Percentiles rank a stretch among this genome's conserved stretches.
phyloP scores from a whole-genome alignment of 2,888 invertebrate species.

The Parascotia fuliginaria region DNA sequence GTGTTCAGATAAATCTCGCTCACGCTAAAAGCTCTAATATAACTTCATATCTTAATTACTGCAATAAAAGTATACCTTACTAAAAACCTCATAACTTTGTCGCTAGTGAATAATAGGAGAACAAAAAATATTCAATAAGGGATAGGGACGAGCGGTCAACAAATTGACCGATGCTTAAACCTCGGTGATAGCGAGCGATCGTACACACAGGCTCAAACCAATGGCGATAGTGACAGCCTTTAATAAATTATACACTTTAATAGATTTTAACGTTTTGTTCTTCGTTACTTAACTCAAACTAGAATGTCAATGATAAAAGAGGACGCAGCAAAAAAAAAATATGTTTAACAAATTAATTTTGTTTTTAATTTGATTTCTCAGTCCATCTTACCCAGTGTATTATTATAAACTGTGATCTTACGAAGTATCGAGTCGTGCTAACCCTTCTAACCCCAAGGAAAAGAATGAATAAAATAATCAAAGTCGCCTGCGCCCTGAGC shows the following conservation, averaged over 20 bases:
- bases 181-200: constrained; percentile 59
- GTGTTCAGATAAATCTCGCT: constrained; percentile 54
- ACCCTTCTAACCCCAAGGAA: constrained; percentile 59
- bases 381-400: constrained; percentile 46
- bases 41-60: constrained; percentile 80
- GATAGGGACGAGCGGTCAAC: constrained; percentile 64
- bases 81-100: constrained; percentile 76
- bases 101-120: constrained; percentile 68
- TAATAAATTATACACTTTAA: constrained; percentile 73
- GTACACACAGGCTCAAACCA: constrained; percentile 50
- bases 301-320: constrained; percentile 50
- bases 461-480: constrained; percentile 66
- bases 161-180: constrained; percentile 73
- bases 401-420: no score
- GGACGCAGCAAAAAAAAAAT: constrained; percentile 50
- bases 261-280: constrained; percentile 60
- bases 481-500: constrained; percentile 53
- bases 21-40: constrained; percentile 76
- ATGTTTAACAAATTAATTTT: constrained; percentile 44
- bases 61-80: constrained; percentile 77
- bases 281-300: constrained; percentile 49
- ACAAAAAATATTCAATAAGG: constrained; percentile 74
- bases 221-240: constrained; percentile 58
- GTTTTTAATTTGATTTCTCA: constrained; percentile 40
- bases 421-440: constrained; percentile 60